Percentiles rank a stretch among this genome's conserved stretches.
These are phyloP conservation scores for Halcyon senegalensis DNA, from an alignment of 2,113 vertebrate species.

Conservation along the genomic window DNA sequence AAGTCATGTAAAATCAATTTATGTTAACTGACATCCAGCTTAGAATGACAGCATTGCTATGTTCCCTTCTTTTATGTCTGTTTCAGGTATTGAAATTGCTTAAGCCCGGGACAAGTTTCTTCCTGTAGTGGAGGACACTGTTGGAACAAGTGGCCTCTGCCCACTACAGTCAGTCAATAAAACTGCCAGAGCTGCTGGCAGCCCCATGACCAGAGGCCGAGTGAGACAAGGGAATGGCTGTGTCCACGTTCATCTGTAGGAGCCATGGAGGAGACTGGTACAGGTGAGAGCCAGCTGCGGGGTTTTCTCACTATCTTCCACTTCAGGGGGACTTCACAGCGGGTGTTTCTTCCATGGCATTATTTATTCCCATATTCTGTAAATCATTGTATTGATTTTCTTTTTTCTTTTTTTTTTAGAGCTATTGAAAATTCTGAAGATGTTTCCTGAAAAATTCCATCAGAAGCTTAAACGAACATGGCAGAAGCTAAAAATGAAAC, in stretches of 20 bases:
- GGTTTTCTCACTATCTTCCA: background rate
- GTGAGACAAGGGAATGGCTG: background rate
- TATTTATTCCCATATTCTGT: background rate
- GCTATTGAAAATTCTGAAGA: background rate
- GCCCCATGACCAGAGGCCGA: background rate
- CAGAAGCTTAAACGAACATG: background rate
- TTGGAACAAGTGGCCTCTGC: background rate
- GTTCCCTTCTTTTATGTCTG: background rate
- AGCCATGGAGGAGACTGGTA: background rate
- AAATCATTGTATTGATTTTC: background rate
- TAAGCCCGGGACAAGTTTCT: background rate
- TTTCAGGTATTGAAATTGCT: background rate
- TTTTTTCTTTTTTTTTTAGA: background rate
- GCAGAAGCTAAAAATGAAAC: background rate
- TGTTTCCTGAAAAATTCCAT: background rate
- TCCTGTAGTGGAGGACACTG: background rate
- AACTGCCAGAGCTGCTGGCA: background rate
- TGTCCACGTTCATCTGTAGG: fast-evolving
- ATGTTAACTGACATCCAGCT: background rate
- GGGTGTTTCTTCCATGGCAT: background rate
- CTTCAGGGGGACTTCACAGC: background rate
- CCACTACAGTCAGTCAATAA: background rate
- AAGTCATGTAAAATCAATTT: background rate
- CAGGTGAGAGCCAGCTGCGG: background rate
- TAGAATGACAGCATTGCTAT: background rate